These are phyloP conservation scores for Campoletis raptor DNA, from an alignment of 2,888 invertebrate genomes.

Conservation along the genomic window DNA sequence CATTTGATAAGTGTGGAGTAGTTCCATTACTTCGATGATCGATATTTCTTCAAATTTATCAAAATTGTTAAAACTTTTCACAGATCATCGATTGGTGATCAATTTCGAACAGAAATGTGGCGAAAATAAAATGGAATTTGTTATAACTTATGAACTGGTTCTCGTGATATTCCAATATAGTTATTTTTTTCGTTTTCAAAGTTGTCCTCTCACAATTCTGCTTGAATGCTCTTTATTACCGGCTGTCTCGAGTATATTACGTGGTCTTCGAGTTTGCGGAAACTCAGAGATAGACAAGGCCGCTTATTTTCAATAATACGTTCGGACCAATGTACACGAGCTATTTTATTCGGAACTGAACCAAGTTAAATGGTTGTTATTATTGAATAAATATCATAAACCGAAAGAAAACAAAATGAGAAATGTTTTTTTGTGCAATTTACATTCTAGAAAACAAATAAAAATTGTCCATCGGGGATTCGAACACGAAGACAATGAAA, in stretches of 20 bases:
- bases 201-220: conserved; percentile 22
- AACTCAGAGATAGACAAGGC: conserved; percentile 53
- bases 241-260: conserved; percentile 25
- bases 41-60: background rate
- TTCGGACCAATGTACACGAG: conserved; percentile 22
- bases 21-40: too few relatives aligned
- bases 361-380: background rate
- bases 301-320: conserved; percentile 57
- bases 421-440: background rate
- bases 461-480: background rate
- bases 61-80: background rate
- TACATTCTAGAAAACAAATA: too few relatives aligned
- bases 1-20: too few relatives aligned
- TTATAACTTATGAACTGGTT: background rate
- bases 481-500: background rate
- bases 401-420: background rate
- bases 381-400: background rate
- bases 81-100: background rate
- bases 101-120: background rate
- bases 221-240: conserved; percentile 32
- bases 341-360: background rate
- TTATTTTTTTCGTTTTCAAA: conserved; percentile 10
- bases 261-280: conserved; percentile 43
- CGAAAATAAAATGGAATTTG: background rate
- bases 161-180: conserved; percentile 18